Evolutionary conservation across 2,113 vertebrate species (phyloP), one percentile per base, ranked within the genome.

Genomic region (Lucifuga dentata): DNA sequence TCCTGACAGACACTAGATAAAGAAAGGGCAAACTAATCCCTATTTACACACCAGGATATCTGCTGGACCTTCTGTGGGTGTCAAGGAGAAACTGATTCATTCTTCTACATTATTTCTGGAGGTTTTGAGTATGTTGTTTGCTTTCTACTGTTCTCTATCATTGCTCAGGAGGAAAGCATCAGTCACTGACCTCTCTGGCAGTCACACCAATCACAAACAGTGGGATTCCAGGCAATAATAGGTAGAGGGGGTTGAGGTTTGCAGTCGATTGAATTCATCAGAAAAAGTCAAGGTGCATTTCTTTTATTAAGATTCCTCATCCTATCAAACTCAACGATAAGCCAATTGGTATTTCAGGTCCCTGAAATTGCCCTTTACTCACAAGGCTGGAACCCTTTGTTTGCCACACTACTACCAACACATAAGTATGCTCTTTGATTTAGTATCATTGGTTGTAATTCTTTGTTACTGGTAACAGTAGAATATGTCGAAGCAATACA

Each of bases 221-320:
- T 32, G 9, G 32, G 43, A 69, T 44, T 74, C 63, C 26, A 66
- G 68, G 52, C 78, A 83, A 75, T 84, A 81, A 89, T 81, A 59
- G 80, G 48, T 20, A 57, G n/a, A 41, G 29, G 43, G 45, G 32
- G 56, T 70, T 76, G 63, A 58, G 78, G 69, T 69, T 67, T 71
- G 75, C 62, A 53, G 73, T 51, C 52, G 38, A 89, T 82, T 83
- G 62, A 74, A 86, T 90, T 91, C 72, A 91, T 92, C 87, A 89
- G 59, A 43, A 74, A 69, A 69, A 86, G 83, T 91, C 85, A 77
- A 82, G 80, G 76, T 82, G 60, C 70, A 86, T 91, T 91, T 85
- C 53, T 80, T 86, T 90, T 55, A 85, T 88, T 75, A 79, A 56
- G 80, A 86, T 75, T 71, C 74, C 73, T 73, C 68, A 66, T 83